Evolutionary conservation across 2,797 vertebrate genomes (phyloP).

Genomic region (Anniella stebbinsi): DNA sequence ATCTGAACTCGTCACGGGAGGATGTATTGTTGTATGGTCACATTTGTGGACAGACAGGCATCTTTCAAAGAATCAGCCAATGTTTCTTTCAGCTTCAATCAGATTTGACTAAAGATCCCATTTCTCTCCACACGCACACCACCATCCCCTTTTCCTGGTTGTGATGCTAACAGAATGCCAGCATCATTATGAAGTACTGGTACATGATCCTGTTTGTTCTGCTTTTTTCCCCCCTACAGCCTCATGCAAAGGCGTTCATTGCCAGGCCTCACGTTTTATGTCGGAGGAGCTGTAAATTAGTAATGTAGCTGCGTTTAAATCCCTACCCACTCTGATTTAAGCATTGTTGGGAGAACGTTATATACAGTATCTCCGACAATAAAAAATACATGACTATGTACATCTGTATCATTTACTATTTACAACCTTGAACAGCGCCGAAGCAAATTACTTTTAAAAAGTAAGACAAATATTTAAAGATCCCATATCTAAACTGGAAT

Average conservation of each 20-base stretch:
- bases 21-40: constrained; percentile 81
- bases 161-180: constrained; percentile 64
- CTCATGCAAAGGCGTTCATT: constrained; percentile 53
- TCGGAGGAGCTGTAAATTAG: constrained; percentile 66
- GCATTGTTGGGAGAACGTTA: constrained; percentile 59
- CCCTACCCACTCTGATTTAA: constrained; percentile 62
- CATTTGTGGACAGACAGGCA: constrained; percentile 78
- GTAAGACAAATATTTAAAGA: constrained; percentile 69
- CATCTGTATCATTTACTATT: constrained; percentile 48
- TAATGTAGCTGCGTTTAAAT: constrained; percentile 52
- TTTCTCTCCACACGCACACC: not conserved
- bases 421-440: constrained; percentile 58
- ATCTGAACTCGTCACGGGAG: constrained; percentile 74
- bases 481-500: constrained; percentile 65
- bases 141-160: constrained; percentile 50
- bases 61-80: constrained; percentile 70
- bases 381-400: constrained; percentile 57
- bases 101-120: constrained; percentile 65
- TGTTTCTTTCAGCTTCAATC: constrained; percentile 72
- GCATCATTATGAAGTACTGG: constrained; percentile 54
- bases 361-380: constrained; percentile 39
- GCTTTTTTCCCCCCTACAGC: constrained; percentile 46
- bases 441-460: constrained; percentile 70
- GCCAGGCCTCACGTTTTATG: constrained; percentile 46
- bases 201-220: constrained; percentile 45